Base-by-base conservation (phyloP, 2,888 invertebrate genomes). In the Stenichneumon culpator region DNA sequence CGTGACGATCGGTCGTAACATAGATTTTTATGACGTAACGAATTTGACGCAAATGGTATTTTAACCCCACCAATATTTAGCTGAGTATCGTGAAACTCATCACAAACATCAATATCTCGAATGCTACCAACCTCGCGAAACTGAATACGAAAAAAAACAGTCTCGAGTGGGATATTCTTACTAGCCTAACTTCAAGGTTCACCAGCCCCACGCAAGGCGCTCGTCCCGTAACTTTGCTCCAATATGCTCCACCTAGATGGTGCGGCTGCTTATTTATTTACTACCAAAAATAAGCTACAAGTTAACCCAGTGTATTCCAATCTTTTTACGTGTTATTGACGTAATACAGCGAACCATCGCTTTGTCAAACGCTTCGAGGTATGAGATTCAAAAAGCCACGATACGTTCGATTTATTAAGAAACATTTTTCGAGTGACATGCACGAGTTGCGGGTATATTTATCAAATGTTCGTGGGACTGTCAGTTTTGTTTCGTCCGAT, bases 231-330 rank as follows among this genome's bases (percentile, higher is more conserved):
- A 74, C 63, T 74, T 74, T 19, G 63, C 63, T 63, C 47, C 63
- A 74, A 74, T 63, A 74, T 60, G 74, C 63, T 47, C 44, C 74
- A 63, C 74, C 77, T 77, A 75, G 75, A 50, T 74, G 67, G 70
- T 79, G 86, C 19, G 70, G 75, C 22, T 52, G 75, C 79, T 87
- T 87, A 87, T 82, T 88, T 86, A 86, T 86, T 82, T 83, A 79
- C 79, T 72, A 87, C 82, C 82, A 80, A 82, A 86, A 86, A 86
- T 86, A 86, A 86, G 50, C 72, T 77, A 54, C 70, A 70, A 75
- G 67, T 28, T 65, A 85, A 74, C 57, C 72, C 25, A 19, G 70
- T 47, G 50, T 36, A 54, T 52, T 73, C 65, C 3, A n/a, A 65
- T 63, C 25, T 70, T 68, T 52, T 57, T 22, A 69, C 32, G 25